These are phyloP conservation scores for Mylabris sibirica DNA, from an alignment of 2,888 invertebrate genomes.

Conservation along the genomic window DNA sequence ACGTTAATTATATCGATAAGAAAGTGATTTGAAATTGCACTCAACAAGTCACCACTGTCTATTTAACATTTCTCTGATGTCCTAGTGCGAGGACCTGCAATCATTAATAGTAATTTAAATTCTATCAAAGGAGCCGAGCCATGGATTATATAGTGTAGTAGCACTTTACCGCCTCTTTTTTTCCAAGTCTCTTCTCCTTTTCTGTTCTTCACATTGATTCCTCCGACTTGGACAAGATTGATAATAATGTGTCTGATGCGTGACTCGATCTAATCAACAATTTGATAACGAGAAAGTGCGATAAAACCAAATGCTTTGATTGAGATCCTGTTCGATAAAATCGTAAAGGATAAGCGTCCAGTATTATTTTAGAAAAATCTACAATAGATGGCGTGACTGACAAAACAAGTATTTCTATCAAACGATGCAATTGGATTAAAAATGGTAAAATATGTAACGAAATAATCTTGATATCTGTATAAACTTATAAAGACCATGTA, in stretches of 20 bases:
- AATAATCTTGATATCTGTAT: slow-evolving; percentile 19
- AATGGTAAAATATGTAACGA: slow-evolving; percentile 24
- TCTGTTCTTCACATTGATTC: slow-evolving; percentile 16
- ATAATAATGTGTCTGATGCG: slow-evolving; percentile 22
- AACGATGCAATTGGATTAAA: slow-evolving; percentile 15
- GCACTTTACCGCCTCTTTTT: background rate
- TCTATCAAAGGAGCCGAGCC: slow-evolving; percentile 29
- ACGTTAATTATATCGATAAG: slow-evolving; percentile 39
- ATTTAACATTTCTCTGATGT: slow-evolving; percentile 29
- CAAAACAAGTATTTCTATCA: slow-evolving; percentile 8
- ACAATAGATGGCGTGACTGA: slow-evolving; percentile 1
- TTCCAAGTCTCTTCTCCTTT: slow-evolving; percentile 1
- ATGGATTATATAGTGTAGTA: slow-evolving; percentile 6
- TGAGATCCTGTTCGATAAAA: slow-evolving; percentile 25
- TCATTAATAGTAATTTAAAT: slow-evolving; percentile 37
- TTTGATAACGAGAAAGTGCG: slow-evolving; percentile 25
- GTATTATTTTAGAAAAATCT: slow-evolving; percentile 16
- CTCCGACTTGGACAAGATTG: slow-evolving; percentile 21
- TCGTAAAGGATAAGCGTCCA: slow-evolving; percentile 1
- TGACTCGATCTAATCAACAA: slow-evolving; percentile 9
- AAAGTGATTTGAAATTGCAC: slow-evolving; percentile 38
- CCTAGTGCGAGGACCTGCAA: slow-evolving; percentile 22
- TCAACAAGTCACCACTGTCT: slow-evolving; percentile 24
- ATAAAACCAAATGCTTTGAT: slow-evolving; percentile 28
- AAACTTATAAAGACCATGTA: slow-evolving; percentile 28